phyloP scores from a whole-genome alignment of 1,140 invertebrate species.

The Trypoxylus dichotomus region DNA sequence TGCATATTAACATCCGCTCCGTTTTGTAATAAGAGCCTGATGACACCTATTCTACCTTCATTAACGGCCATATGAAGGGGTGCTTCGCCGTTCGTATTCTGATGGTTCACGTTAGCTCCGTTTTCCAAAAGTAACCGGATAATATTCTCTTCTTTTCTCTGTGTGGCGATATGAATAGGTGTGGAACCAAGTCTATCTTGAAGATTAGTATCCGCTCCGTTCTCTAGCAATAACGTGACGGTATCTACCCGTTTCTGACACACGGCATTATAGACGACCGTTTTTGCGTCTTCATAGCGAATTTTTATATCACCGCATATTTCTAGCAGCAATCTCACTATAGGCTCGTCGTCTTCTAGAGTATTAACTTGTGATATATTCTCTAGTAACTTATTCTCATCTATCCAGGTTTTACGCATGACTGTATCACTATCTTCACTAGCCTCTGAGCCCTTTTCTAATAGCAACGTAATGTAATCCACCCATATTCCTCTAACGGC shows the following conservation, averaged over 20 bases:
- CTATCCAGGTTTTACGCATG: too few species aligned
- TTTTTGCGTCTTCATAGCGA: neutral
- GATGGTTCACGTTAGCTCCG: neutral
- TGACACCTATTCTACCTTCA: neutral
- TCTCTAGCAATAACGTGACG: neutral
- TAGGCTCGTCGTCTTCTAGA: too few species aligned
- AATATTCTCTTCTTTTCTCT: neutral
- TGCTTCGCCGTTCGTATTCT: neutral
- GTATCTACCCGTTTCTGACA: neutral
- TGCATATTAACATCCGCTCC: neutral
- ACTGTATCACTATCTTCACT: too few species aligned
- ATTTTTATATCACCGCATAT: neutral
- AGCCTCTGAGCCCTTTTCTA: too few species aligned
- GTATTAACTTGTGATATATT: too few species aligned
- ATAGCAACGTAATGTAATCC: too few species aligned
- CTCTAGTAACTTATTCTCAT: too few species aligned
- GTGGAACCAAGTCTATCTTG: neutral
- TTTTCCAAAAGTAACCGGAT: neutral
- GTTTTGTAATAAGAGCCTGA: neutral
- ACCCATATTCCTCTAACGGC: too few species aligned
- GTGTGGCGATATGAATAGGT: neutral
- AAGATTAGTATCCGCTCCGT: neutral
- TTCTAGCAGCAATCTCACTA: neutral
- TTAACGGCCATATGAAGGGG: neutral
- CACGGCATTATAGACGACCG: neutral